Conservation (phyloP, 2,888 invertebrate genomes). For the Nasonovia ribisnigri region DNA sequence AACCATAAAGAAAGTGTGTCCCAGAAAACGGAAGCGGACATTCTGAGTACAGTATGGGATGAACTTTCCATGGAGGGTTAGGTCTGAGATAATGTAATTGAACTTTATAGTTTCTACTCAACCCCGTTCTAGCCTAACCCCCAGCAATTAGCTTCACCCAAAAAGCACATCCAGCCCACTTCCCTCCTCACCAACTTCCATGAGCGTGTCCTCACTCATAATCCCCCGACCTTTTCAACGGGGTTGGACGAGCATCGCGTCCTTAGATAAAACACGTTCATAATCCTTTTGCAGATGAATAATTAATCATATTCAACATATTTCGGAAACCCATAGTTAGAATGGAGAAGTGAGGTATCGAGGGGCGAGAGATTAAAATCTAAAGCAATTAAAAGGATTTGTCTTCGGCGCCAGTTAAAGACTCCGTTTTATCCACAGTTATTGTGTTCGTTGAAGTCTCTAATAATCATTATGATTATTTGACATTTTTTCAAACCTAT, state of each 20-base stretch:
- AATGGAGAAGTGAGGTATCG: not conserved
- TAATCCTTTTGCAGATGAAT: slow-evolving; percentile 46
- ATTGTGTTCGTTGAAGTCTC: not conserved
- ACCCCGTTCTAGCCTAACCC: slow-evolving; percentile 31
- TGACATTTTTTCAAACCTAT: not conserved
- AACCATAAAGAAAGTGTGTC: slow-evolving; percentile 48
- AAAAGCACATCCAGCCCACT: slow-evolving; percentile 19
- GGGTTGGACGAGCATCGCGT: not conserved
- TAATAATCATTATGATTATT: not conserved
- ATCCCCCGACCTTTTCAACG: slow-evolving; percentile 32
- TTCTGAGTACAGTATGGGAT: not conserved
- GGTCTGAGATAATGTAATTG: slow-evolving; percentile 53
- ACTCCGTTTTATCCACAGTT: not conserved
- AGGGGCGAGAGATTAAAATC: slow-evolving; percentile 28
- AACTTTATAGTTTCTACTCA: slow-evolving; percentile 47
- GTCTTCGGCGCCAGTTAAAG: not conserved
- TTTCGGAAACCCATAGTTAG: not conserved
- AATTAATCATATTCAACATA: slow-evolving; percentile 44
- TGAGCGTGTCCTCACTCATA: slow-evolving; percentile 33
- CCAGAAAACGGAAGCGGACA: slow-evolving; percentile 23
- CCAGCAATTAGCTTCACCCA: slow-evolving; percentile 41
- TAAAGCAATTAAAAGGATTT: slow-evolving; percentile 34
- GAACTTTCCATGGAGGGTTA: slow-evolving; percentile 35
- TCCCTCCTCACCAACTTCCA: not conserved
- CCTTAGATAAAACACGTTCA: not conserved